Evolutionary conservation across 2,888 invertebrate species (phyloP), one percentile per base, ranked within the genome.

Genomic region (Trypoxylon attenuatum): DNA sequence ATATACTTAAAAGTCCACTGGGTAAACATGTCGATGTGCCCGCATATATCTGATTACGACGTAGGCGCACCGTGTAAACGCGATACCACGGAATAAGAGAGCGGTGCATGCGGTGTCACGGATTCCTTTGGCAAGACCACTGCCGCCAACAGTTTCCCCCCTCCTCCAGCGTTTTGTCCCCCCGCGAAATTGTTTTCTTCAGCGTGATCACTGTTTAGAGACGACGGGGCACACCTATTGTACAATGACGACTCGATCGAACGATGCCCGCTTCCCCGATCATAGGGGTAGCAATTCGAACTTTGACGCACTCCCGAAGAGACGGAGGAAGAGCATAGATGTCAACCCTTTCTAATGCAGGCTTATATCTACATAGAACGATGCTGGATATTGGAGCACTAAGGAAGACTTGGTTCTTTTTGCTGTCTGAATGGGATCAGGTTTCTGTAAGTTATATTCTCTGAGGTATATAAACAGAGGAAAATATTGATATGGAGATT

Each of bases 11-110:
- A 29, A 6, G n/a, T 10, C 21, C 49, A n/a, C n/a, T n/a, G n/a
- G 33, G 33, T 13, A 3, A 8, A 33, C 13, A 10, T 15, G 38
- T 19, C 8, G 41, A 41, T 41, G 41, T 41, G 19, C 41, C 41
- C 41, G 41, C 41, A 41, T 41, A 41, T 15, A 38, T 50, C 49
- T 38, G 38, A 50, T 50, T 50, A 50, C 33, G 33, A 21, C 19
- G 13, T 41, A 18, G 38, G 49, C 27, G 33, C n/a, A 38, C 33
- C 19, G 15, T 38, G 38, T 29, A 33, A 33, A 38, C 41, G 8
- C 19, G 41, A 41, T 41, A 41, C 41, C 18, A 15, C 3, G 41
- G 13, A 1, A n/a, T 15, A 41, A 10, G 16, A 41, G 16, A 15
- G 41, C 19, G 41, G 5, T 41, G 33, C 33, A n/a, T n/a, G n/a